Evolutionary conservation across 53 echinoderm and acorn worm species (phyloP).

Genomic region (Mesocentrotus franciscanus): DNA sequence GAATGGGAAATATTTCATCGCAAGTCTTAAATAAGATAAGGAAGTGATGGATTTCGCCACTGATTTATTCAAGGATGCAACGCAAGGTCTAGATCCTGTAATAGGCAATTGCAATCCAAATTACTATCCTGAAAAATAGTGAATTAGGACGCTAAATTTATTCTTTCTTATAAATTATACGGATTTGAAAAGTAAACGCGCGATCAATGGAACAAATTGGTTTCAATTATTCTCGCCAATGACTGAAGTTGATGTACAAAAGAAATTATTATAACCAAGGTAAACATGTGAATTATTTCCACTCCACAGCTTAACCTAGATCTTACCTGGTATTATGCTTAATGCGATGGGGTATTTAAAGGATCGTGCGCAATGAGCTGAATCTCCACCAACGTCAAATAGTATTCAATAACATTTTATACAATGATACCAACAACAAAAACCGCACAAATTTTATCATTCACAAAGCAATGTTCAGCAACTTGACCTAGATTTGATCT

Average conservation of each 20-base stretch:
- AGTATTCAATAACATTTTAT: background rate
- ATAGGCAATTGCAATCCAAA: slow-evolving; percentile 5
- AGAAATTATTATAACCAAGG: background rate
- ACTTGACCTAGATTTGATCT: background rate
- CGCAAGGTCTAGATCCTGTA: background rate
- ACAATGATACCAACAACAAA: background rate
- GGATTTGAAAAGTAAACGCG: slow-evolving; percentile 8
- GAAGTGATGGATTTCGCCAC: background rate
- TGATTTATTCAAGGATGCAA: background rate
- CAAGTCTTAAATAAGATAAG: background rate
- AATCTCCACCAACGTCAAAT: background rate
- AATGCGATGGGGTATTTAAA: background rate
- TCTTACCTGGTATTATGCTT: background rate
- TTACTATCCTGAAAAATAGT: background rate
- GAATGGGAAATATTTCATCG: background rate
- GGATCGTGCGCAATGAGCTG: slow-evolving; percentile 31
- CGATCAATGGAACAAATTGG: background rate
- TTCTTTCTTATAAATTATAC: background rate
- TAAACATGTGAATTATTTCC: background rate
- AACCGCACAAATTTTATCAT: background rate
- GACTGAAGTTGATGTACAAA: background rate
- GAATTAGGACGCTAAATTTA: background rate
- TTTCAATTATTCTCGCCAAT: slow-evolving; percentile 1
- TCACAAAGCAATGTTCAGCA: background rate
- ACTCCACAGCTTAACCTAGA: slow-evolving; percentile 4